phyloP scores from a whole-genome alignment of 2,113 vertebrate genomes.

The Equus quagga region DNA sequence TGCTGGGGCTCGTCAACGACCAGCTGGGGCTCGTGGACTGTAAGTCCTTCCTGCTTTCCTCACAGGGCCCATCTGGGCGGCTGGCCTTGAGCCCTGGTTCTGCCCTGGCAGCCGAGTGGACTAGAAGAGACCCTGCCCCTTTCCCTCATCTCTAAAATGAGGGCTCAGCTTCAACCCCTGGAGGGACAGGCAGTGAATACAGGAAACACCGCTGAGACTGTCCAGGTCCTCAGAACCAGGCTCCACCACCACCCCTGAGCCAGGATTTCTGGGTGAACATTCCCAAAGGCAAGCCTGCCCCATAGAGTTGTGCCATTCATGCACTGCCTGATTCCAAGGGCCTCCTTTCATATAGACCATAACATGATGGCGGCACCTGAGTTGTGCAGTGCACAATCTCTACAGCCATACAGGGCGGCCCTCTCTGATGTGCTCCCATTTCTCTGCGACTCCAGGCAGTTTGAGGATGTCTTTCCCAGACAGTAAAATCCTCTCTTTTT shows the following conservation, averaged over 20 bases:
- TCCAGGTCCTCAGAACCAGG: background rate
- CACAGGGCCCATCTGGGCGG: too few species aligned
- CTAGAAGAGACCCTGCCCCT: background rate
- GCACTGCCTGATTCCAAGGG: background rate
- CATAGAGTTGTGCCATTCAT: fast-evolving
- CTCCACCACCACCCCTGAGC: background rate
- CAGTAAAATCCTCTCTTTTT: background rate
- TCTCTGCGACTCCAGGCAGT: background rate
- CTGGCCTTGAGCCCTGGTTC: background rate
- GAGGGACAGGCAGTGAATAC: background rate
- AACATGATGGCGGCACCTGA: fast-evolving
- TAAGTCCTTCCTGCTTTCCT: constrained; percentile 67
- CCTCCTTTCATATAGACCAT: background rate
- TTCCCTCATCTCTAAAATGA: background rate
- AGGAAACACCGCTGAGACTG: fast-evolving
- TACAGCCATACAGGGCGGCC: background rate
- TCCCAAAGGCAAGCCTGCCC: background rate
- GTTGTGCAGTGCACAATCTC: background rate
- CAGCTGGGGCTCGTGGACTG: constrained; percentile 83
- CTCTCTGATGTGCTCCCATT: background rate
- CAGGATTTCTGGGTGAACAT: background rate
- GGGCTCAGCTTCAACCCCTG: background rate
- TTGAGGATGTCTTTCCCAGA: background rate
- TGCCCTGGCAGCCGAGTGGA: background rate
- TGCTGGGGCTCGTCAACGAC: constrained; percentile 81